Percentiles rank a stretch among this genome's conserved stretches.
These are phyloP conservation scores for Drosophila fulvimacula DNA, from an alignment of 2,888 invertebrate species.

Conservation along the genomic window DNA sequence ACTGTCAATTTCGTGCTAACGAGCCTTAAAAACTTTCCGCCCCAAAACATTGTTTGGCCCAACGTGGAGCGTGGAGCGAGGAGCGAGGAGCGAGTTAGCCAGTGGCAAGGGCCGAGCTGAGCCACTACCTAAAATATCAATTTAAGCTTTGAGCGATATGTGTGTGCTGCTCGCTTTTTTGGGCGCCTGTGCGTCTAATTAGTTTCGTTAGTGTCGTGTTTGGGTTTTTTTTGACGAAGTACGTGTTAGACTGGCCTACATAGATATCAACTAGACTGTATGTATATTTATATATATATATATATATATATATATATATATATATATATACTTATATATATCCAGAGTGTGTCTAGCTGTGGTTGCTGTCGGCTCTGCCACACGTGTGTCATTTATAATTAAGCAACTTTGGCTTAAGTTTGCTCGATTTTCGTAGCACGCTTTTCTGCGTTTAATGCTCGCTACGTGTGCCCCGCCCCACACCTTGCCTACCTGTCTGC, in stretches of 20 bases:
- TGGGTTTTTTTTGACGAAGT: conserved; percentile 38
- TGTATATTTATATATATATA: not conserved
- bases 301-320: not conserved
- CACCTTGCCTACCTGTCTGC: not conserved
- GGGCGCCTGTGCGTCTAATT: conserved; percentile 77
- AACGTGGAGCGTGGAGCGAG: not conserved
- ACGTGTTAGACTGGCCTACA: conserved; percentile 60
- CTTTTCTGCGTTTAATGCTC: conserved; percentile 72
- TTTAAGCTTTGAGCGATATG: conserved; percentile 66
- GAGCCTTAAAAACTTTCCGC: conserved; percentile 77
- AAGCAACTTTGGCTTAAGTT: conserved; percentile 72
- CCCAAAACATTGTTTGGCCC: conserved; percentile 44
- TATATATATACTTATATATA: not conserved
- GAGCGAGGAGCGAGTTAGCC: not conserved
- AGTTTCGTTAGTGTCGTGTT: conserved; percentile 77
- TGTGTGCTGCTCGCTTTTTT: conserved; percentile 57
- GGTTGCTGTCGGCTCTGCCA: conserved; percentile 36
- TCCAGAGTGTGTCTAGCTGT: conserved; percentile 23
- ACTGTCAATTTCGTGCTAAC: conserved; percentile 81
- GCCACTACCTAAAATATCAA: conserved; percentile 74
- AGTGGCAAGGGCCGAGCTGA: not conserved
- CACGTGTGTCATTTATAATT: conserved; percentile 82
- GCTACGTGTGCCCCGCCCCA: conserved; percentile 50
- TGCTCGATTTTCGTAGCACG: conserved; percentile 63
- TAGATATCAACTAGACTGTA: conserved; percentile 58